A percentile compares a stretch with the other conserved stretches of the same genome.
phyloP scores from a whole-genome alignment of 2,113 vertebrate species.

The Tachycineta bicolor region DNA sequence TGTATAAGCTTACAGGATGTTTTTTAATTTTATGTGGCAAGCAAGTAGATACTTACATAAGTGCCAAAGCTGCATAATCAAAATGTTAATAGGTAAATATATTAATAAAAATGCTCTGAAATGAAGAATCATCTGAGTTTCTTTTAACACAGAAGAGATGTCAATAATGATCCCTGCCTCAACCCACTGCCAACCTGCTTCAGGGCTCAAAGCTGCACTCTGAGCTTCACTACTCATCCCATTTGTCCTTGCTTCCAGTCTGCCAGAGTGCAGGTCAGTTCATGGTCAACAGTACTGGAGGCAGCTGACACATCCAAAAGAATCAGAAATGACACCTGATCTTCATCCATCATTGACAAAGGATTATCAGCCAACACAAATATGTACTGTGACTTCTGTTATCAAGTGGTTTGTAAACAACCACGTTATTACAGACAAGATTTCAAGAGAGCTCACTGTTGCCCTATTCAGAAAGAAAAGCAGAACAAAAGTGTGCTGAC shows the following conservation, averaged over 20 bases:
- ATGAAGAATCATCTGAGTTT: not conserved
- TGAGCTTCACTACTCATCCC: not conserved
- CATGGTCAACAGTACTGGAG: constrained; percentile 6
- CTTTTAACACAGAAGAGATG: not conserved
- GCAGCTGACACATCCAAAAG: constrained; percentile 36
- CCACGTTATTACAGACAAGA: not conserved
- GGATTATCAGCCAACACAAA: constrained; percentile 18
- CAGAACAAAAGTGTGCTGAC: not conserved
- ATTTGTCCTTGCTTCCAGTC: not conserved
- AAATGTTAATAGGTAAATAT: not conserved
- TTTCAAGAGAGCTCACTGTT: not conserved
- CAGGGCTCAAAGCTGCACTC: not conserved
- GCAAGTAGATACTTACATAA: not conserved
- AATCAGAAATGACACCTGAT: constrained; percentile 24
- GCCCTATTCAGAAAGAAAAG: not conserved
- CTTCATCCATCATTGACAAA: constrained; percentile 34
- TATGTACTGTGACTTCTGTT: constrained; percentile 5
- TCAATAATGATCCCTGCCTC: not conserved
- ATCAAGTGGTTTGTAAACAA: constrained; percentile 28
- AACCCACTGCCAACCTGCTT: not conserved
- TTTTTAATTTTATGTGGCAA: not conserved
- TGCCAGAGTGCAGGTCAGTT: not conserved
- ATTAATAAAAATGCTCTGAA: not conserved
- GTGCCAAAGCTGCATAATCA: not conserved
- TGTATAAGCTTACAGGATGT: not conserved